A percentile compares a stretch with the other conserved stretches of the same genome.
Conservation (phyloP, 2,797 vertebrate species). For the Acridotheres tristis region DNA sequence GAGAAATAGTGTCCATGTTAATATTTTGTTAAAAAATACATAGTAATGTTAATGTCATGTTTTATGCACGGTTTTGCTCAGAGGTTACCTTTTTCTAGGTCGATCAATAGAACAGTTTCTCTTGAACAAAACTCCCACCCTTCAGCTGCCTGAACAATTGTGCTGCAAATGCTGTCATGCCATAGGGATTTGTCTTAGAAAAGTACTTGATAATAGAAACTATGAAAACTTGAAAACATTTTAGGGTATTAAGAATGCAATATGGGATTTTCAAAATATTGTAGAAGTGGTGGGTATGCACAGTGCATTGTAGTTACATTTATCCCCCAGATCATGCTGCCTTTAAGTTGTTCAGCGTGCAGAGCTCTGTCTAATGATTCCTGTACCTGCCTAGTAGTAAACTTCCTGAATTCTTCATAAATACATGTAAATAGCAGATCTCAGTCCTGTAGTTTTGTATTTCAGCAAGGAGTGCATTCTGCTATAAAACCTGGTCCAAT, state of each 20-base stretch:
- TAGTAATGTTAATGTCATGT: background rate
- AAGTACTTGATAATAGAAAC: background rate
- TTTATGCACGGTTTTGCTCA: background rate
- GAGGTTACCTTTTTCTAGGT: background rate
- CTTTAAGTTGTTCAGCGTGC: background rate
- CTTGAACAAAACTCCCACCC: background rate
- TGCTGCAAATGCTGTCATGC: background rate
- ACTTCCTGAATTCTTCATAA: background rate
- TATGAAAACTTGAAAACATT: background rate
- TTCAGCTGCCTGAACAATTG: background rate
- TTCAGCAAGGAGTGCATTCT: background rate
- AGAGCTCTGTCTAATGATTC: background rate
- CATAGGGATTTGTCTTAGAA: background rate
- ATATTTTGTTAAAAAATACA: background rate
- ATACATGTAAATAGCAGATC: background rate
- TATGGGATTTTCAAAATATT: rapidly evolving
- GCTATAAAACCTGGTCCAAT: background rate
- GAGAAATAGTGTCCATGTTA: background rate
- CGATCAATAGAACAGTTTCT: background rate
- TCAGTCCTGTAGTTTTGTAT: background rate
- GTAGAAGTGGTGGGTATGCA: background rate
- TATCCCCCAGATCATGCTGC: background rate
- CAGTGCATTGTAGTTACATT: background rate
- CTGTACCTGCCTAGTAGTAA: background rate
- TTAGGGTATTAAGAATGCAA: background rate